These are phyloP conservation scores for Melipona beecheii DNA, from an alignment of 2,888 invertebrate genomes.

Conservation along the genomic window DNA sequence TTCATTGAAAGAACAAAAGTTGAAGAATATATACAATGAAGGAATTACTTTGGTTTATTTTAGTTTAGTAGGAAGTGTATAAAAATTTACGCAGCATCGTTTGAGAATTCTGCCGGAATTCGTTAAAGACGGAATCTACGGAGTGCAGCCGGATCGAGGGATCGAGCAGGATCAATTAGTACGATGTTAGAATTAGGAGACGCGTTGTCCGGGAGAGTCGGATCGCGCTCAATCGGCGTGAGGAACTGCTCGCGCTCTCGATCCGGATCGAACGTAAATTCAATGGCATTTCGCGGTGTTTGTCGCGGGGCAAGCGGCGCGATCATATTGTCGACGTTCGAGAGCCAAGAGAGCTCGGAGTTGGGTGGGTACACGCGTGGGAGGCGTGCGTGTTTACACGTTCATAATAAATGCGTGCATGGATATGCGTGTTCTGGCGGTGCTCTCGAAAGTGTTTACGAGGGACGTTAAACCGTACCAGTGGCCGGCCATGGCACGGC, in stretches of 20 bases:
- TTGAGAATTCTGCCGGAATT: not conserved
- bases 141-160: not conserved
- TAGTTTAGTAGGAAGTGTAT: too few species aligned
- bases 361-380: conserved; percentile 15
- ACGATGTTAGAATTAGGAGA: not conserved
- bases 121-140: too few species aligned
- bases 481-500: conserved; percentile 31
- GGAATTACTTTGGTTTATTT: too few species aligned
- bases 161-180: not conserved
- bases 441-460: conserved; percentile 66
- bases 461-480: conserved; percentile 63
- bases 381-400: conserved; percentile 44
- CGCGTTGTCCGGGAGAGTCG: not conserved
- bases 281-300: conserved; percentile 19
- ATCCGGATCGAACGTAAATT: conserved; percentile 29
- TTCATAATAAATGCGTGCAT: conserved; percentile 57
- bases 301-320: conserved; percentile 28
- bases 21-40: too few species aligned
- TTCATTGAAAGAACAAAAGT: too few species aligned
- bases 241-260: not conserved
- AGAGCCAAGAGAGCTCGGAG: conserved; percentile 40
- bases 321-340: conserved; percentile 44
- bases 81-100: not conserved
- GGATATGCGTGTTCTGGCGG: conserved; percentile 37
- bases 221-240: not conserved